A percentile compares a stretch with the other conserved stretches of the same genome.
phyloP scores from a whole-genome alignment of 2,113 vertebrate species.

The Anolis sagrei region DNA sequence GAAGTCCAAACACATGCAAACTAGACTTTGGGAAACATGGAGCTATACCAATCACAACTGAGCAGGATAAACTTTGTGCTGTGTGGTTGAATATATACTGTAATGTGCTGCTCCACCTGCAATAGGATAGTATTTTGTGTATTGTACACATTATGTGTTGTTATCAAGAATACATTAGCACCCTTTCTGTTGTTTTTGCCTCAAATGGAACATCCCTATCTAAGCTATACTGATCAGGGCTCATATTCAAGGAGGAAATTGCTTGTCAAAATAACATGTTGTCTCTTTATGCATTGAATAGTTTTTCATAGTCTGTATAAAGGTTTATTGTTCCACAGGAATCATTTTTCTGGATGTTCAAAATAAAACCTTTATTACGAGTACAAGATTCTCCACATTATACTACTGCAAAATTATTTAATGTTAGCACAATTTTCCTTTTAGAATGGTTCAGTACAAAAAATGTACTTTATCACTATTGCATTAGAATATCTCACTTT shows the following conservation, averaged over 20 bases:
- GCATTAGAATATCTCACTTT: not conserved
- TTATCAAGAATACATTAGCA: not conserved
- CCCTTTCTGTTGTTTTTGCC: not conserved
- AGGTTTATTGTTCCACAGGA: conserved; percentile 32
- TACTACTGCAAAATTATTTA: conserved; percentile 34
- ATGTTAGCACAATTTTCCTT: not conserved
- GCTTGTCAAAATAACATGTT: conserved; percentile 5
- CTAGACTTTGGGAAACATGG: too few relatives aligned
- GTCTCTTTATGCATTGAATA: conserved; percentile 23
- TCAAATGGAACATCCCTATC: not conserved
- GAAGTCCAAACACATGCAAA: too few relatives aligned
- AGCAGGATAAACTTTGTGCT: not conserved
- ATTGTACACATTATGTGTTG: not conserved
- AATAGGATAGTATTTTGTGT: not conserved
- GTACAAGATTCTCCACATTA: conserved; percentile 8
- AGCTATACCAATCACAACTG: too few relatives aligned
- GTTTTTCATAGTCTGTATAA: conserved; percentile 10
- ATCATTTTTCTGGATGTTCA: conserved; percentile 40
- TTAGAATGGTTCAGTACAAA: too few relatives aligned
- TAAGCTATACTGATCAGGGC: not conserved
- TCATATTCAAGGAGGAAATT: not conserved
- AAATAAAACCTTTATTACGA: conserved; percentile 39
- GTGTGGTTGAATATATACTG: not conserved
- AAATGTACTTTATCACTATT: too few relatives aligned
- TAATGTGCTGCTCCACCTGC: not conserved